These are phyloP conservation scores for Prionailurus viverrinus DNA, from an alignment of 2,113 vertebrate genomes.

Conservation along the genomic window DNA sequence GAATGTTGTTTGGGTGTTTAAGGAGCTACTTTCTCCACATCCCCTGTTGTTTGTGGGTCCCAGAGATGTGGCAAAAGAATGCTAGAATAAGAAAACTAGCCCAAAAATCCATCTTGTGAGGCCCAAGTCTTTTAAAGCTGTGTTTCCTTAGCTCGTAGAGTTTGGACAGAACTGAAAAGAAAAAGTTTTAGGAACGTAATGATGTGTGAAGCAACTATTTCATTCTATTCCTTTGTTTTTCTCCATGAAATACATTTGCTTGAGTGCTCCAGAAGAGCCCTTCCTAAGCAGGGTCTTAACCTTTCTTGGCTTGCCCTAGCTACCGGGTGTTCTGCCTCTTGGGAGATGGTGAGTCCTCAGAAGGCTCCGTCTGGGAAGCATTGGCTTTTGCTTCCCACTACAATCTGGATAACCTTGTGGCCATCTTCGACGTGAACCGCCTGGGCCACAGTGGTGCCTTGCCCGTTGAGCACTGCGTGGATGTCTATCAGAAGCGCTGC, in stretches of 20 bases:
- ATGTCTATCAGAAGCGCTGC: slow-evolving; percentile 89
- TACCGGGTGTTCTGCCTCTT: slow-evolving; percentile 94
- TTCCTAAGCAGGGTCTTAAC: background rate
- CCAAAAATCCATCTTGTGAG: background rate
- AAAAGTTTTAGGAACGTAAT: background rate
- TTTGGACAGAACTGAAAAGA: background rate
- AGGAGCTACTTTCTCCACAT: background rate
- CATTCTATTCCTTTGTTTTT: background rate
- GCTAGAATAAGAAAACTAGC: background rate
- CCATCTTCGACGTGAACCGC: slow-evolving; percentile 92
- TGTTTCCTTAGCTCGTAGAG: background rate
- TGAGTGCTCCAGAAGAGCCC: background rate
- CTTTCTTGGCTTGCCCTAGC: slow-evolving; percentile 81
- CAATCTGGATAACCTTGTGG: slow-evolving; percentile 92
- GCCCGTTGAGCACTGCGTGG: slow-evolving; percentile 88
- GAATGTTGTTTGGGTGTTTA: background rate
- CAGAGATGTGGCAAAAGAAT: background rate
- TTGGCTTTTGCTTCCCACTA: slow-evolving; percentile 94
- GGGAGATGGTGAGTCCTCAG: slow-evolving; percentile 91
- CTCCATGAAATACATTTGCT: background rate
- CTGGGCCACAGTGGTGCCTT: slow-evolving; percentile 91
- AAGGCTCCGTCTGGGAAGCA: slow-evolving; percentile 94
- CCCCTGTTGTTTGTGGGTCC: background rate
- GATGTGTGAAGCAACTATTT: background rate
- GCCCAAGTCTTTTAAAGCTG: background rate